Base-by-base conservation (phyloP, 1,140 invertebrate species). In the Drosophila bocki region DNA sequence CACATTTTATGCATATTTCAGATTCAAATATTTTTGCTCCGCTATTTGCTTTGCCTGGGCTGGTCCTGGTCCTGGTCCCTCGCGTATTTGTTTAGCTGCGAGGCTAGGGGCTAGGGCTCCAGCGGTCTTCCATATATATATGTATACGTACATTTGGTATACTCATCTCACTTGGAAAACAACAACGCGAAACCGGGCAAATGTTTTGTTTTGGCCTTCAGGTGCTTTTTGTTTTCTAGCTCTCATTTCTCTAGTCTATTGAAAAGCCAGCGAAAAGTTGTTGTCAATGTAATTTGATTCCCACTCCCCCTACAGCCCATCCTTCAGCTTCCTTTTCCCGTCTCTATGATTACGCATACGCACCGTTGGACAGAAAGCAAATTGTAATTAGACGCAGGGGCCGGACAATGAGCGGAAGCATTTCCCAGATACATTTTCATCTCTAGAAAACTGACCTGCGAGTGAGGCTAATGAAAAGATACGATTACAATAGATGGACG, bases 1-100 rank as follows among this genome's bases (percentile, higher is more conserved):
- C 48, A 35, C 75, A 87, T 80, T 87, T 82, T 87, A 79, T 86
- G 79, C 83, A 86, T 87, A 86, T 83, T 86, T 86, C 59, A 59
- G 70, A 82, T 76, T 87, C 71, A 75, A 56, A 69, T 75, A 65
- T 77, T 77, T 60, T 75, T 50, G 37, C 75, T 68, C 26, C 39
- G 57, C 70, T 70, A 64, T 83, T 83, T 83, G 61, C 80, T 70
- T 67, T 83, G 45, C 29, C 29, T 17, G 48, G 15, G 51, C 53
- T 77, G 29, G 41, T 42, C 53, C 53, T 77, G 22, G 41, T 42
- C 37, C 44, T 68, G 39, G 56, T 64, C 61, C 67, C 69, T 33
- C 35, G 51, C 17, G 62, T 62, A 70, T 76, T 68, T 78, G 58
- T 47, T 58, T 80, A 75, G 71, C 72, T 59, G 82, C 56, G 54